phyloP scores from a whole-genome alignment of 2,888 invertebrate genomes.

The Trichogramma evanescens region DNA sequence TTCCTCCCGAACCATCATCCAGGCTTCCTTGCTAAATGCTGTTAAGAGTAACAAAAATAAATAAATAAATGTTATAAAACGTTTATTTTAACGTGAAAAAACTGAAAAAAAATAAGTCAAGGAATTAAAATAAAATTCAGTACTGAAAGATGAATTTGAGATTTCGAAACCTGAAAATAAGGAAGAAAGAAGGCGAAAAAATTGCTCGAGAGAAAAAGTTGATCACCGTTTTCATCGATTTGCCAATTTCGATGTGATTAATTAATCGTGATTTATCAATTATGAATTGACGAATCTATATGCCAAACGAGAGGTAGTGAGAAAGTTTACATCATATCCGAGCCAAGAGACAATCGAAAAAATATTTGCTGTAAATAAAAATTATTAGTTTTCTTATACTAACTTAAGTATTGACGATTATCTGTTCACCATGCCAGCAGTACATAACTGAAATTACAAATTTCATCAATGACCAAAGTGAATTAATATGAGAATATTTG shows the following conservation, averaged over 20 bases:
- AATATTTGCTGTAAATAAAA: conserved; percentile 22
- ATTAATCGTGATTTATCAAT: conserved; percentile 30
- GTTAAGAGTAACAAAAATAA: not conserved
- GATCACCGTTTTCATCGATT: conserved; percentile 25
- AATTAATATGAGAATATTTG: too few species aligned
- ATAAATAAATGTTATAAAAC: conserved; percentile 17
- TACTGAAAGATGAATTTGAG: conserved; percentile 7
- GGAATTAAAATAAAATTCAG: conserved; percentile 1
- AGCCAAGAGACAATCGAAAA: conserved; percentile 48
- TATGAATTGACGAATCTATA: conserved; percentile 52
- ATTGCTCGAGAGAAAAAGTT: conserved; percentile 32
- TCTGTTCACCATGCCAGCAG: not conserved
- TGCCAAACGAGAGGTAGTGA: not conserved
- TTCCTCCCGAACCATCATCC: conserved; percentile 19
- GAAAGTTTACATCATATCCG: conserved; percentile 52
- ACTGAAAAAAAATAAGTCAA: not conserved
- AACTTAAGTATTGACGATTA: not conserved
- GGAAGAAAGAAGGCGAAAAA: not conserved
- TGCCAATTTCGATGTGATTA: conserved; percentile 25
- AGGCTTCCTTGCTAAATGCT: too few species aligned
- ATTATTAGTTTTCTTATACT: not conserved
- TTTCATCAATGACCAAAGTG: too few species aligned
- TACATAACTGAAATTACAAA: not conserved
- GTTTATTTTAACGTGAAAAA: not conserved
- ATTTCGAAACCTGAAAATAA: not conserved